phyloP scores from a whole-genome alignment of 1,140 invertebrate genomes.

The Drosophila tani region DNA sequence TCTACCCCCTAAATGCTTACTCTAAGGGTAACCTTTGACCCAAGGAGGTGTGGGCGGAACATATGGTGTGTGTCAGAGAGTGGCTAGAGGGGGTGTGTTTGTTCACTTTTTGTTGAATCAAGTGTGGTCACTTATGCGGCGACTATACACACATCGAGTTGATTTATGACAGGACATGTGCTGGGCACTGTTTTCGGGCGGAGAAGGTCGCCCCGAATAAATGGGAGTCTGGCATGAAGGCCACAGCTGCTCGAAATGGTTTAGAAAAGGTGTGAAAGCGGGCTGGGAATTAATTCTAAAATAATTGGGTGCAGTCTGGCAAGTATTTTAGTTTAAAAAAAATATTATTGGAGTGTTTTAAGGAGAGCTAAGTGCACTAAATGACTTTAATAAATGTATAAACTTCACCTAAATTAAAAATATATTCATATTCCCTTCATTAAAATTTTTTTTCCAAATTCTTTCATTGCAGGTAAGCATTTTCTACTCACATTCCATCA shows the following conservation, averaged over 20 bases:
- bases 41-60: conserved; percentile 19
- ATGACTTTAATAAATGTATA: not conserved
- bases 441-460: not conserved
- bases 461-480: conserved; percentile 43
- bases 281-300: not conserved
- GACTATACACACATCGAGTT: conserved; percentile 32
- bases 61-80: conserved; percentile 18
- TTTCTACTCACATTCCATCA: not conserved
- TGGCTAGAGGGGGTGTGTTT: conserved; percentile 17
- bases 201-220: not conserved
- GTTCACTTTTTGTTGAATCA: conserved; percentile 41
- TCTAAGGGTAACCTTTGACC: conserved; percentile 33
- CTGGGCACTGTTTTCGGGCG: not conserved
- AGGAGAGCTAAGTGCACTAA: too few relatives aligned
- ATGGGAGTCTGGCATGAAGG: conserved; percentile 14
- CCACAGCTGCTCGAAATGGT: conserved; percentile 34
- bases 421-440: too few relatives aligned
- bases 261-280: conserved; percentile 4
- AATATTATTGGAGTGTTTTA: not conserved
- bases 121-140: conserved; percentile 52
- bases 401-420: too few relatives aligned
- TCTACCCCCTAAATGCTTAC: not conserved
- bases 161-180: conserved; percentile 44
- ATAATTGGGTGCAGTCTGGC: not conserved
- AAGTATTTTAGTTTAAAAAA: not conserved